Base-by-base conservation (phyloP, 2,113 vertebrate genomes). In the Gambusia holbrooki region DNA sequence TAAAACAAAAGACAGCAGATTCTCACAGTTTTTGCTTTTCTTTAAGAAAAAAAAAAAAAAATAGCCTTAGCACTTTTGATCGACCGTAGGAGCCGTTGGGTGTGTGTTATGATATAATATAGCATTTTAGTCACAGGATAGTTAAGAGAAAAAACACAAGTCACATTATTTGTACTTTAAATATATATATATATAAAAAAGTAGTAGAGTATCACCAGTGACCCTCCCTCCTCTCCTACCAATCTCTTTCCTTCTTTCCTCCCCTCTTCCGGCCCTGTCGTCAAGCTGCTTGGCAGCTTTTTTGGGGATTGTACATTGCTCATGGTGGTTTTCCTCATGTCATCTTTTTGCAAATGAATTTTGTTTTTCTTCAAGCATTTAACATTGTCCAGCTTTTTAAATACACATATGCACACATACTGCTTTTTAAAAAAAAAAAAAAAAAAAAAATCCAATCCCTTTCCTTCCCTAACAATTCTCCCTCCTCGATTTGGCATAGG, bases 301-400 rank as follows among this genome's bases (percentile, higher is more conserved):
- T 82, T 69, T 82, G 90, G 91, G 92, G 94, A 94, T 94, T 95
- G 94, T 95, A 94, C 94, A 86, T 92, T 95, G 94, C 93, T 94
- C 88, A 25, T 90, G 90, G 91, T 87, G 87, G 86, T 86, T 91
- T 91, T 90, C 86, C 87, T 87, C 81, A 81, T 87, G 90, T 88
- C 89, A 90, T 89, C 88, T 82, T 85, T 91, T 91, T 84, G 88
- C 82, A 87, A 91, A 87, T n/a, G 25, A 3, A 3, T 10, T 58
- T 87, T 48, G 29, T 30, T 77, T 88, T 76, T 79, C 77, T 93
- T 93, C 91, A 93, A 94, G 90, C 92, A 89, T 92, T 92, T 89
- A 79, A 92, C 88, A 93, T 92, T 93, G 87, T 93, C 91, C 93
- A 91, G 92, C 91, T 92, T 93, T 89, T 91, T 91, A 85, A 91